Evolutionary conservation across 2,797 vertebrate genomes (phyloP).

Genomic region (Chromis chromis): DNA sequence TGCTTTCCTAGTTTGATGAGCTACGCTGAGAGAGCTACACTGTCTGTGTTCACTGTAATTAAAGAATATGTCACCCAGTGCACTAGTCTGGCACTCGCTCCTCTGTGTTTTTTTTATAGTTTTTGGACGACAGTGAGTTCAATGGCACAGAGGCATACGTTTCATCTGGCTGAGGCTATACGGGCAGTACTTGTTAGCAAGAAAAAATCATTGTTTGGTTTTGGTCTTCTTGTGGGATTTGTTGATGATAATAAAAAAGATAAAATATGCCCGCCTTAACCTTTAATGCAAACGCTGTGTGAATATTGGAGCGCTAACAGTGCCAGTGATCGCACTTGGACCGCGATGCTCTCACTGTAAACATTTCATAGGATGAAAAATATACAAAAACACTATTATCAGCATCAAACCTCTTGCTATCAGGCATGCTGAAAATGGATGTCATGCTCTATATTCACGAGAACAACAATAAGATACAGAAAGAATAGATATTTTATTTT

Average conservation of each 20-base stretch:
- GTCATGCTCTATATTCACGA: constrained; percentile 66
- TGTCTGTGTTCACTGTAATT: constrained; percentile 42
- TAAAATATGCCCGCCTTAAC: constrained; percentile 24
- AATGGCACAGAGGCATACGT: constrained; percentile 24
- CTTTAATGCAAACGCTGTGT: constrained; percentile 38
- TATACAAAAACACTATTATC: constrained; percentile 60
- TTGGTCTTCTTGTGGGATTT: constrained; percentile 35
- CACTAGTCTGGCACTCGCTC: constrained; percentile 22
- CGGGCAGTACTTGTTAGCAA: constrained; percentile 32
- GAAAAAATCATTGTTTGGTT: constrained; percentile 35
- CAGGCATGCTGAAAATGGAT: constrained; percentile 34
- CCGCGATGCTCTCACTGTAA: constrained; percentile 28
- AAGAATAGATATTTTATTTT: constrained; percentile 79
- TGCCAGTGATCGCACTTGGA: constrained; percentile 32
- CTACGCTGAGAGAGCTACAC: constrained; percentile 18
- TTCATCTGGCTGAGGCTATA: constrained; percentile 42
- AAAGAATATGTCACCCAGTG: constrained; percentile 47
- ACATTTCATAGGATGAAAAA: constrained; percentile 52
- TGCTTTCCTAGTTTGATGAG: constrained; percentile 50
- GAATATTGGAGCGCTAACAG: constrained; percentile 21
- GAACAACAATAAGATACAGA: constrained; percentile 72
- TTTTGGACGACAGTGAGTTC: constrained; percentile 43
- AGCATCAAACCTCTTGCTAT: constrained; percentile 40
- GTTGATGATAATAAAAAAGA: constrained; percentile 33
- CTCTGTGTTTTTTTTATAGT: constrained; percentile 40